A percentile compares a stretch with the other conserved stretches of the same genome.
These are phyloP conservation scores for Phrynosoma platyrhinos DNA, from an alignment of 2,113 vertebrate genomes.

Conservation along the genomic window DNA sequence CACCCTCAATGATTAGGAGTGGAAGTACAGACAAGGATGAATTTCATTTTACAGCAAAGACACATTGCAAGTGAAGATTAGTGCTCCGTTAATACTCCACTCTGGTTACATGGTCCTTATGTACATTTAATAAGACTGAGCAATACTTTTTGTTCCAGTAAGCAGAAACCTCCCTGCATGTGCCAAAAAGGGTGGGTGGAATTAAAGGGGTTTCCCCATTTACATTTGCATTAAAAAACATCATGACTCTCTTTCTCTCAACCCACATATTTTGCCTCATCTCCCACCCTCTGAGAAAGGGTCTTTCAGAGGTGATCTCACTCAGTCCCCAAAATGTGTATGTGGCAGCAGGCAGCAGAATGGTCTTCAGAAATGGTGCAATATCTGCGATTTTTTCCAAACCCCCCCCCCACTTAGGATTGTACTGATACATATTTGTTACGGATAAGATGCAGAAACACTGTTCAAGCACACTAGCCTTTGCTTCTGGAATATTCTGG, in stretches of 20 bases:
- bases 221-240: conserved; percentile 37
- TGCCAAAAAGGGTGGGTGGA: neutral
- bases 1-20: neutral
- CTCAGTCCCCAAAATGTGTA: neutral
- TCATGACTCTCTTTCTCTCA: neutral
- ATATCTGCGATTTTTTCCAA: neutral
- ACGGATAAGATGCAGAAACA: neutral
- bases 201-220: conserved; percentile 43
- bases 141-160: neutral
- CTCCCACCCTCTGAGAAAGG: conserved; percentile 39
- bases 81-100: neutral
- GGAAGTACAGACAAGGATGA: neutral
- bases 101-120: rapidly evolving
- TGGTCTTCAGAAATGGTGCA: neutral
- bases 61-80: too few species aligned
- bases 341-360: neutral
- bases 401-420: neutral
- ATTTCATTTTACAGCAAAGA: neutral
- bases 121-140: neutral
- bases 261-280: conserved; percentile 16
- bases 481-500: neutral
- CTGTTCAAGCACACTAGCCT: neutral
- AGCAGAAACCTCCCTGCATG: neutral
- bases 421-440: neutral
- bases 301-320: conserved; percentile 6